These are phyloP conservation scores for Agapornis canus DNA, from an alignment of 2,797 vertebrate species.

Conservation along the genomic window DNA sequence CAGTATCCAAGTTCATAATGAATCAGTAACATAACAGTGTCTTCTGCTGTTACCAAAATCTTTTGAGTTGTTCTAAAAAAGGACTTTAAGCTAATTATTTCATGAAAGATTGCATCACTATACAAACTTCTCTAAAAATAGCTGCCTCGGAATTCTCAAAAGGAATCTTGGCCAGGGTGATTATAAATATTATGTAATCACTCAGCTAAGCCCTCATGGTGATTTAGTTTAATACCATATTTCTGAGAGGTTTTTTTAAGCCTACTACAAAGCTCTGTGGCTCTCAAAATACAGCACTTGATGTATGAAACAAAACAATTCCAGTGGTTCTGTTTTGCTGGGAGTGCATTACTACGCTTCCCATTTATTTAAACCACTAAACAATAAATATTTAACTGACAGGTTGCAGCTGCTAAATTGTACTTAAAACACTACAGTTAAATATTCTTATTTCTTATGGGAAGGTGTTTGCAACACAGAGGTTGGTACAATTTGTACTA, in stretches of 20 bases:
- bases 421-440: not conserved
- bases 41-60: conserved; percentile 65
- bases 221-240: conserved; percentile 7
- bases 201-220: not conserved
- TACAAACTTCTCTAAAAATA: conserved; percentile 50
- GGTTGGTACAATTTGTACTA: not conserved
- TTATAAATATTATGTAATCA: conserved; percentile 31
- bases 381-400: conserved; percentile 3
- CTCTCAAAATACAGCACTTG: not conserved
- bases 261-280: not conserved
- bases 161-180: conserved; percentile 26
- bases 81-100: conserved; percentile 53
- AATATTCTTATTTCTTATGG: not conserved
- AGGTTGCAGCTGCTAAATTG: not conserved
- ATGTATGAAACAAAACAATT: not conserved
- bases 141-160: conserved; percentile 36
- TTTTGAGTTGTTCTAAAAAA: conserved; percentile 60
- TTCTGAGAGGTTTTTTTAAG: not conserved
- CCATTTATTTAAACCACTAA: not conserved
- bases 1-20: conserved; percentile 63
- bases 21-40: conserved; percentile 57
- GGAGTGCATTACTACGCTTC: not conserved
- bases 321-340: not conserved
- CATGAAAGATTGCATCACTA: conserved; percentile 67
- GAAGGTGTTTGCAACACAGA: not conserved